Percentiles rank a stretch among this genome's conserved stretches.
phyloP scores from a whole-genome alignment of 2,113 vertebrate species.

The Tyto alba region DNA sequence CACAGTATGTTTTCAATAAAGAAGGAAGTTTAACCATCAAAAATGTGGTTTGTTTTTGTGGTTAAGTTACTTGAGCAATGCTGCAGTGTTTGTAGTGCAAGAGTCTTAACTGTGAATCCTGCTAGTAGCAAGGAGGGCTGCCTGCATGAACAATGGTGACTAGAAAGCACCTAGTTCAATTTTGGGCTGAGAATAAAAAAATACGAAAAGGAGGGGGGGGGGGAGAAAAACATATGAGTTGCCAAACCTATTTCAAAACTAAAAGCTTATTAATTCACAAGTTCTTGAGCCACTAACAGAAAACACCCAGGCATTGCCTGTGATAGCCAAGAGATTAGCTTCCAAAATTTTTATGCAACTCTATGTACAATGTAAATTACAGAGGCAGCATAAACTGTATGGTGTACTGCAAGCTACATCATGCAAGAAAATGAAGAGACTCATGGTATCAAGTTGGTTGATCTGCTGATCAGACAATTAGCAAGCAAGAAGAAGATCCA shows the following conservation, averaged over 20 bases:
- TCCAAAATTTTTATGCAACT: background rate
- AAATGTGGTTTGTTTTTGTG: background rate
- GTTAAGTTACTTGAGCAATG: background rate
- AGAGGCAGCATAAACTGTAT: background rate
- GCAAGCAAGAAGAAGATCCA: background rate
- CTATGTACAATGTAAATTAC: background rate
- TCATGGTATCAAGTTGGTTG: background rate
- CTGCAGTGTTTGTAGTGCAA: background rate
- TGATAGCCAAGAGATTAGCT: background rate
- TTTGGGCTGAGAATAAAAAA: rapidly evolving
- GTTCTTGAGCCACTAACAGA: background rate
- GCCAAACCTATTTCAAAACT: background rate
- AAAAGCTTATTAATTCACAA: background rate
- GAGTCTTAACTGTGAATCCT: background rate
- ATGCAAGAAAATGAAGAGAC: background rate
- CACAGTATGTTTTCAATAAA: background rate
- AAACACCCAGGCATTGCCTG: background rate
- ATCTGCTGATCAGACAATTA: background rate
- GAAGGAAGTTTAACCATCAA: background rate
- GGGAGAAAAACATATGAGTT: background rate
- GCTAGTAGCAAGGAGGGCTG: background rate
- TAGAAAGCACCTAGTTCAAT: background rate
- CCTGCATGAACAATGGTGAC: background rate
- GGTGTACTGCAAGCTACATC: background rate
- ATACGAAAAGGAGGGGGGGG: rapidly evolving